Evolutionary conservation across 2,113 vertebrate genomes (phyloP).

Genomic region (Dicrurus megarhynchus): DNA sequence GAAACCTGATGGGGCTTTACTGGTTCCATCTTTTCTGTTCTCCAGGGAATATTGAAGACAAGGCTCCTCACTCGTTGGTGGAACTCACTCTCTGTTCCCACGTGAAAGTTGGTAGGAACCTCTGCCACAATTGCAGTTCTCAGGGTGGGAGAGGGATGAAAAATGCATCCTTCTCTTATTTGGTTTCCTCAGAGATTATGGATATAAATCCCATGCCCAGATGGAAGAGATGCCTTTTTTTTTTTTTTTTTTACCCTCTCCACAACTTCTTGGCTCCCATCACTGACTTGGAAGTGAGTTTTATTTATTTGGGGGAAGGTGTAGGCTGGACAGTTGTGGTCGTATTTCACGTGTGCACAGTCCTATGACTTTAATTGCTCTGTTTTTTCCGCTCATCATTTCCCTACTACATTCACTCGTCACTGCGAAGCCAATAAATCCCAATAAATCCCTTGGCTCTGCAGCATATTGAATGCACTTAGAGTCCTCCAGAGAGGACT

Average conservation of each 20-base stretch:
- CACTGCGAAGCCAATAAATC: constrained; percentile 16
- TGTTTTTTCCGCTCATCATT: neutral
- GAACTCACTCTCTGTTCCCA: neutral
- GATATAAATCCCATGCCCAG: constrained; percentile 2
- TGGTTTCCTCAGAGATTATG: constrained; percentile 38
- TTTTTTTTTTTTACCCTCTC: neutral
- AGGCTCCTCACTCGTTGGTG: neutral
- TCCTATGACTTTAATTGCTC: neutral
- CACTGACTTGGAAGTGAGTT: neutral
- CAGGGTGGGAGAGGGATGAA: neutral
- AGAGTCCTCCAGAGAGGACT: neutral
- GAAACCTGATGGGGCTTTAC: constrained; percentile 12
- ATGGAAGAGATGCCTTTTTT: neutral
- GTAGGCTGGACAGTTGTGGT: neutral
- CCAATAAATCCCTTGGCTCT: neutral
- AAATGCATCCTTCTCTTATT: constrained; percentile 17
- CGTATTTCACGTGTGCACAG: neutral
- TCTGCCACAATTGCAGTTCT: constrained; percentile 30
- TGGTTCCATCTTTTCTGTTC: neutral
- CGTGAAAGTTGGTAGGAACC: constrained; percentile 11
- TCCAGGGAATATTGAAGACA: neutral
- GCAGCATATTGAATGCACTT: neutral
- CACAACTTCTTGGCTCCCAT: constrained; percentile 7
- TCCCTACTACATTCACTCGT: neutral
- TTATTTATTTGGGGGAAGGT: constrained; percentile 31